Evolutionary conservation across 1,140 invertebrate genomes (phyloP), one percentile per base, ranked within the genome.

Genomic region (Chironomus striatipennis): DNA sequence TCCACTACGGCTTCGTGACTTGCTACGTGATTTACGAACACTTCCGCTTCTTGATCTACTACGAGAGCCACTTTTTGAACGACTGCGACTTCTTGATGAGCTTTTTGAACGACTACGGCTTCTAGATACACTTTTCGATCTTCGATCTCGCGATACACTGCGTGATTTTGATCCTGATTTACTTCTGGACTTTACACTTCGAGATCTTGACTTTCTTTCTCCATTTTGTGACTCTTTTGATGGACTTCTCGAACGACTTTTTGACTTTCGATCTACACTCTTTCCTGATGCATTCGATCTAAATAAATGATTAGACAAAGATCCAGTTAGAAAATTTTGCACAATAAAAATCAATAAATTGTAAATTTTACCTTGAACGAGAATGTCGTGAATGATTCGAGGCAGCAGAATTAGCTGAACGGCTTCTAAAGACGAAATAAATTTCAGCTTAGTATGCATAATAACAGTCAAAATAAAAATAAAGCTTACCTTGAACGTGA

Each of bases 151-250:
- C 65, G 80, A 78, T n/a, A 77, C 75, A n/a, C 77, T 79, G 24
- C 75, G 74, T 21, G 80, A 80, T 64, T 78, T 76, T 74, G 80
- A 79, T 5, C 75, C 70, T 9, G 77, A 76, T 42, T 57, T 74
- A 43, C 74, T 73, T 75, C 70, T 42, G 18, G 73, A 57, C 5
- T 34, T 34, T 5, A 34, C 75, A n/a, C 82, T 83, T 72, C 79
- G 77, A n/a, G 82, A 84, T 34, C 24, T 34, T 34, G 24, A 34
- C 73, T 77, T 77, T 67, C 79, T 77, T 0, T 83, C 83, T 15
- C 81, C 77, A 7, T 84, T 84, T 75, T 79, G 78, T 0, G 85
- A 85, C 34, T 80, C 79, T 42, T 73, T 73, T 5, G 78, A 81
- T 42, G 80, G 76, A 42, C 77, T 80, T 47, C 80, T 77, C 1